Evolutionary conservation across 1,140 invertebrate genomes (phyloP).

Genomic region (Philotrypesis tridentata): DNA sequence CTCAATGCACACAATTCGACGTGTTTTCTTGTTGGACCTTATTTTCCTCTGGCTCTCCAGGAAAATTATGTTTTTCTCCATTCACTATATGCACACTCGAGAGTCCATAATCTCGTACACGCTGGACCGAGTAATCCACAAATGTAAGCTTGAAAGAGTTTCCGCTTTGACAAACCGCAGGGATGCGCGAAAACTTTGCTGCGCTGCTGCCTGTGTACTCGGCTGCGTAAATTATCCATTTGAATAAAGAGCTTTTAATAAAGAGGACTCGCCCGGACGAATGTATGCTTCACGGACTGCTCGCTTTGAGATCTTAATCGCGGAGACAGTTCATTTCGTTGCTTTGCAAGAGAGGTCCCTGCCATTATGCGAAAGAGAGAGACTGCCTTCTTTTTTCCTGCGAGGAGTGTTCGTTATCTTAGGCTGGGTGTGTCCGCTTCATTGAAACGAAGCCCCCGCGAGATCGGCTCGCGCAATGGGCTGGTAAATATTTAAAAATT

Average conservation of each 20-base stretch:
- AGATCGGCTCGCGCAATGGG: neutral
- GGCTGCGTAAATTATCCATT: slow-evolving; percentile 3
- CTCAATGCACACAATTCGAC: neutral
- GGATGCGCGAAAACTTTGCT: slow-evolving; percentile 1
- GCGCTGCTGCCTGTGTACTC: neutral
- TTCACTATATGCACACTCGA: neutral
- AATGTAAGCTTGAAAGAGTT: neutral
- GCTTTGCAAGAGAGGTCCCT: neutral
- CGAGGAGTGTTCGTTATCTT: neutral
- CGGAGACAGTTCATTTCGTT: neutral
- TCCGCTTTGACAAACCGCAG: neutral
- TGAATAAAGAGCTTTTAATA: slow-evolving; percentile 25
- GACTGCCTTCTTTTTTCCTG: neutral
- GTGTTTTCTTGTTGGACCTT: neutral
- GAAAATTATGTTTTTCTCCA: neutral
- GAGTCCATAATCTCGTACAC: no score
- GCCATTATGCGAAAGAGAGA: neutral
- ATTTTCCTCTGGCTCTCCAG: neutral
- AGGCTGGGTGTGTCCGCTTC: neutral
- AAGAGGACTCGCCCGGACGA: neutral
- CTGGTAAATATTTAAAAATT: neutral
- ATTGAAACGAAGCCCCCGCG: neutral
- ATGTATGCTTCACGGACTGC: neutral
- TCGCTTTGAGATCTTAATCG: slow-evolving; percentile 16
- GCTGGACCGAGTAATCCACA: neutral